These are phyloP conservation scores for Tachina fera DNA, from an alignment of 2,888 invertebrate species.

Conservation along the genomic window DNA sequence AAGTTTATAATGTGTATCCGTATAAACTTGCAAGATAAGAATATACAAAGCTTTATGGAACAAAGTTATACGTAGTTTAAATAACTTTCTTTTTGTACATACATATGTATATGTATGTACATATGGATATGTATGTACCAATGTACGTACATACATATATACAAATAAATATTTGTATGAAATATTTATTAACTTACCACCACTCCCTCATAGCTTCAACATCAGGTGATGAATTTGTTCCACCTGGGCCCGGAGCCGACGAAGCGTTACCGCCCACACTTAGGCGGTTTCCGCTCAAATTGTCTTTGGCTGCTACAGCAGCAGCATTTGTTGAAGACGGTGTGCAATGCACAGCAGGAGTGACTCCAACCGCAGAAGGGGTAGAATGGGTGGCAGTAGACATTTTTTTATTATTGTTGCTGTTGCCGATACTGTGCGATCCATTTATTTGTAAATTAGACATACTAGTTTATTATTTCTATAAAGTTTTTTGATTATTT, in stretches of 20 bases:
- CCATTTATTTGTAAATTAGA: conserved; percentile 68
- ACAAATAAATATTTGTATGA: not conserved
- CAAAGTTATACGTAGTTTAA: too few relatives aligned
- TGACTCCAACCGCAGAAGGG: conserved; percentile 37
- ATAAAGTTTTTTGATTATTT: conserved; percentile 13
- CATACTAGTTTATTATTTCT: conserved; percentile 48
- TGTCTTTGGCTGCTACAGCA: conserved; percentile 65
- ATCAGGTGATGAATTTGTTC: conserved; percentile 76
- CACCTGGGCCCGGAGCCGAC: conserved; percentile 77
- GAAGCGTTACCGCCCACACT: conserved; percentile 73
- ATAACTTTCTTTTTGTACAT: too few relatives aligned
- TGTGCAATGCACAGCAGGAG: conserved; percentile 71
- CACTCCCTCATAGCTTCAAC: conserved; percentile 82
- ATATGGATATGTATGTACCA: too few relatives aligned
- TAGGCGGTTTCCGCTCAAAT: conserved; percentile 57
- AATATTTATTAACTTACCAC: conserved; percentile 79
- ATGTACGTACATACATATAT: too few relatives aligned
- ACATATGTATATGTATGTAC: too few relatives aligned
- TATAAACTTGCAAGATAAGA: too few relatives aligned
- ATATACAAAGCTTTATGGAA: too few relatives aligned
- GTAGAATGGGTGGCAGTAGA: conserved; percentile 40
- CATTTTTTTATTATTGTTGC: conserved; percentile 15
- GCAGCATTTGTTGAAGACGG: conserved; percentile 74
- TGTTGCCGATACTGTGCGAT: conserved; percentile 27
- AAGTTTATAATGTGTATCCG: too few relatives aligned